Conservation (phyloP, 2,888 invertebrate species). For the Gymnosoma rotundatum region DNA sequence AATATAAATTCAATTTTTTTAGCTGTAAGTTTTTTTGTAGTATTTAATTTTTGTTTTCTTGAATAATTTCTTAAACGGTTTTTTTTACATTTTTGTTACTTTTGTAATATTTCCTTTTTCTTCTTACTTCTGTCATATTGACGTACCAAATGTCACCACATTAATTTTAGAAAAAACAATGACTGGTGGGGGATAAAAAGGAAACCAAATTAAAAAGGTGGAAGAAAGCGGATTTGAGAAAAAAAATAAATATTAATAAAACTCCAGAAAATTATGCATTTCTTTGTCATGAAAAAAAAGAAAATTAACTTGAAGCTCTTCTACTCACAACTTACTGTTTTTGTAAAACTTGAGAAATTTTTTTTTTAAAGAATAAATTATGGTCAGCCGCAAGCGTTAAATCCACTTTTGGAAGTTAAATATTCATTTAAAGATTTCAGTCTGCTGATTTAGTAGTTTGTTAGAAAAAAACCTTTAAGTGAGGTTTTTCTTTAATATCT, state of each 20-base stretch:
- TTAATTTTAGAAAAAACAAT: slow-evolving; percentile 49
- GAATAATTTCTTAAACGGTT: background rate
- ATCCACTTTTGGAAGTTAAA: slow-evolving; percentile 34
- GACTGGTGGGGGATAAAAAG: background rate
- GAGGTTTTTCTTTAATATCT: slow-evolving; percentile 7
- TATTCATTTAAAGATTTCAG: slow-evolving; percentile 47
- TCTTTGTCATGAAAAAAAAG: slow-evolving; percentile 17
- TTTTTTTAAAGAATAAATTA: slow-evolving; percentile 18
- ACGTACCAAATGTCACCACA: slow-evolving; percentile 70
- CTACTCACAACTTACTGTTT: slow-evolving; percentile 12
- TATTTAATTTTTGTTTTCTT: slow-evolving; percentile 25
- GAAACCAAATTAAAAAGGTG: slow-evolving; percentile 40
- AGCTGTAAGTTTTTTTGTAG: slow-evolving; percentile 16
- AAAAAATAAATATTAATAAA: slow-evolving; percentile 46
- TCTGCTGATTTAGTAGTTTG: slow-evolving; percentile 2
- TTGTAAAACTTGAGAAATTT: slow-evolving; percentile 56
- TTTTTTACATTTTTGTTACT: slow-evolving; percentile 40
- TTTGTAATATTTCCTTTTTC: slow-evolving; percentile 37
- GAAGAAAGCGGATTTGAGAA: slow-evolving; percentile 8
- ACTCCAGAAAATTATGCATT: slow-evolving; percentile 60
- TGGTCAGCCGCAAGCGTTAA: slow-evolving; percentile 44
- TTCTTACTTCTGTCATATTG: slow-evolving; percentile 57
- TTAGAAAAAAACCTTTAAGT: background rate
- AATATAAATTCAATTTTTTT: slow-evolving; percentile 81
- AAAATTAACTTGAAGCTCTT: slow-evolving; percentile 15